Evolutionary conservation across 2,113 vertebrate species (phyloP).

Genomic region (Carassius carassius): DNA sequence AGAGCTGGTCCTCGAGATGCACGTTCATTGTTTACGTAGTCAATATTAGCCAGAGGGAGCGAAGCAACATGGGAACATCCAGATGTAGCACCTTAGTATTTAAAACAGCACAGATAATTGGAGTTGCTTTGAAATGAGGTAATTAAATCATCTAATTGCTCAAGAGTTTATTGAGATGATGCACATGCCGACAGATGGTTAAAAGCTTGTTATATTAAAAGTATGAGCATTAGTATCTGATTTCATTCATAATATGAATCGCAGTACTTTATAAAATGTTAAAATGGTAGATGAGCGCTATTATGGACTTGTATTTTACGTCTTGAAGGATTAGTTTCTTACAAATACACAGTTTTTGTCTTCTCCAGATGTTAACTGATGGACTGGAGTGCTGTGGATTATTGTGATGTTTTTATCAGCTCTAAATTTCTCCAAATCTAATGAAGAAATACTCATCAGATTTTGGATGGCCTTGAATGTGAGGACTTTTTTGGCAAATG

Average conservation of each 20-base stretch:
- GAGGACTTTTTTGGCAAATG: not conserved
- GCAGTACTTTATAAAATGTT: not conserved
- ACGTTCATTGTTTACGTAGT: not conserved
- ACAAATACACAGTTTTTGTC: too few relatives aligned
- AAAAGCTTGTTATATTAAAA: not conserved
- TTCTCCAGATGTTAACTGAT: too few relatives aligned
- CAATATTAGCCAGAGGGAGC: slow-evolving; percentile 10
- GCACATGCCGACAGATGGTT: not conserved
- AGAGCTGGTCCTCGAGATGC: not conserved
- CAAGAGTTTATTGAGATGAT: not conserved
- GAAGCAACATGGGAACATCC: not conserved
- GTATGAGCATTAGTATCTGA: not conserved
- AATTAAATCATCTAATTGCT: not conserved
- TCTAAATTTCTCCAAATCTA: too few relatives aligned
- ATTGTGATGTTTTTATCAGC: too few relatives aligned
- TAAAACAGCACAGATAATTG: slow-evolving; percentile 5
- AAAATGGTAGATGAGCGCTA: not conserved
- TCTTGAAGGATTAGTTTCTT: too few relatives aligned
- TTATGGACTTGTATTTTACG: too few relatives aligned
- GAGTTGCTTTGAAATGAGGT: not conserved
- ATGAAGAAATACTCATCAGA: too few relatives aligned
- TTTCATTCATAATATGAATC: not conserved
- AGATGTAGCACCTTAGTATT: not conserved
- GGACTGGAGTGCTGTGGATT: too few relatives aligned
- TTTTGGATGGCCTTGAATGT: too few relatives aligned